Evolutionary conservation across 2,113 vertebrate genomes (phyloP), one percentile per base, ranked within the genome.

Genomic region (Chaetodon trifascialis): DNA sequence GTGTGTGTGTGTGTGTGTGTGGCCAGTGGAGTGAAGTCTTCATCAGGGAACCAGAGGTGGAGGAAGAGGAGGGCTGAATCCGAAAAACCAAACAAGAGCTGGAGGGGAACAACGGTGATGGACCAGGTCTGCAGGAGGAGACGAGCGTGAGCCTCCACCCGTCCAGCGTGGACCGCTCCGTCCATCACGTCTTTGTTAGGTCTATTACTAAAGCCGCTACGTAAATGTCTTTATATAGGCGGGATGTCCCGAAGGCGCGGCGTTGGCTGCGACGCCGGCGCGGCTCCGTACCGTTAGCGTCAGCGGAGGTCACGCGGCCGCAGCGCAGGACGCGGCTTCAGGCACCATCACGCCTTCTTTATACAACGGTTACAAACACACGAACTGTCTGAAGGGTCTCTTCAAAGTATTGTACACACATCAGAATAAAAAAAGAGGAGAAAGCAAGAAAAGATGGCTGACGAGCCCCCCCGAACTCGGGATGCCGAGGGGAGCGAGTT

Each of bases 361-460:
- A 88, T 78, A 90, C 86, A 90, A 89, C 64, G 83, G 88, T 90
- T 90, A 91, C 82, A 92, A 88, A 88, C 80, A 87, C 81, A 54
- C 73, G 79, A 82, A 82, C 86, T 82, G 77, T 86, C 66, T 73
- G 83, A 78, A 82, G 23, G 40, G 36, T 76, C 30, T 87, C 81
- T 77, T 74, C 21, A 80, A 87, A 85, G 82, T 83, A 89, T 84
- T 80, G 77, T 86, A 86, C 88, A 87, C 77, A 86, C 79, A 74
- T 72, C 25, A 88, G 69, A 72, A 77, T 59, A 60, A 79, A 64
- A 79, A 68, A 76, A 77, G 44, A 79, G 36, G 70, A 79, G 71
- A 80, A 72, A 74, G 47, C 21, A 42, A 83, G 54, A 82, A 25
- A 82, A 82, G 63, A 85, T 54, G 81, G 88, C 80, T 54, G 78